phyloP scores from a whole-genome alignment of 2,797 vertebrate genomes.

The Danio kyathit region DNA sequence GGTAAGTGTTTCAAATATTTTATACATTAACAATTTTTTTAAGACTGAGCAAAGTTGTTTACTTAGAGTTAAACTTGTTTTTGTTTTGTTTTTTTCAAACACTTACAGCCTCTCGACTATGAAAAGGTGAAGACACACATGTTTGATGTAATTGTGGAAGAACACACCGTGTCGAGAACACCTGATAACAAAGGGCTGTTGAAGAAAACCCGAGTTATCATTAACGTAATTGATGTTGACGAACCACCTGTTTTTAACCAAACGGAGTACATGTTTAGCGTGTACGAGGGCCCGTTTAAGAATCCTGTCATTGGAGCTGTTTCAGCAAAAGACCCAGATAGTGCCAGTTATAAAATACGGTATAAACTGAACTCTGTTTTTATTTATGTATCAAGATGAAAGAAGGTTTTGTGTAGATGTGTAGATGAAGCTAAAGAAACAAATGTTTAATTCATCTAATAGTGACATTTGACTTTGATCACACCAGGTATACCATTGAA shows the following conservation, averaged over 20 bases:
- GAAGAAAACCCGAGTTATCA: slow-evolving; percentile 78
- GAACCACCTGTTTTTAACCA: slow-evolving; percentile 87
- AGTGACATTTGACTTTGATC: not conserved
- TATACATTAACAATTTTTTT: not conserved
- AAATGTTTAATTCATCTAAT: not conserved
- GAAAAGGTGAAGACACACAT: slow-evolving; percentile 80
- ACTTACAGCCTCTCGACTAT: slow-evolving; percentile 85
- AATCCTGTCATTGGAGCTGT: slow-evolving; percentile 78
- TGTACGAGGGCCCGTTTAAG: slow-evolving; percentile 79
- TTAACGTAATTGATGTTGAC: slow-evolving; percentile 87
- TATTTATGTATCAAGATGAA: not conserved
- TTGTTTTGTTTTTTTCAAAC: not conserved
- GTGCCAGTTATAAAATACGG: slow-evolving; percentile 78
- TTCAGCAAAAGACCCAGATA: slow-evolving; percentile 85
- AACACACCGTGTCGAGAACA: slow-evolving; percentile 75
- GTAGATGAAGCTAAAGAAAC: not conserved
- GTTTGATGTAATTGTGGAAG: slow-evolving; percentile 81
- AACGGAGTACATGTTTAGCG: slow-evolving; percentile 80
- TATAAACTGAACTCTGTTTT: slow-evolving; percentile 62
- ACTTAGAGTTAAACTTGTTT: not conserved
- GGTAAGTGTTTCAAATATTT: slow-evolving; percentile 71
- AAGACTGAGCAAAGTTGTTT: not conserved
- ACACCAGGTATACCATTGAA: slow-evolving; percentile 74
- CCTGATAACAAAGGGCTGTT: slow-evolving; percentile 68
- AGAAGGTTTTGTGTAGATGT: not conserved